Conservation (phyloP, 2,113 vertebrate species). For the Oreochromis niloticus region DNA sequence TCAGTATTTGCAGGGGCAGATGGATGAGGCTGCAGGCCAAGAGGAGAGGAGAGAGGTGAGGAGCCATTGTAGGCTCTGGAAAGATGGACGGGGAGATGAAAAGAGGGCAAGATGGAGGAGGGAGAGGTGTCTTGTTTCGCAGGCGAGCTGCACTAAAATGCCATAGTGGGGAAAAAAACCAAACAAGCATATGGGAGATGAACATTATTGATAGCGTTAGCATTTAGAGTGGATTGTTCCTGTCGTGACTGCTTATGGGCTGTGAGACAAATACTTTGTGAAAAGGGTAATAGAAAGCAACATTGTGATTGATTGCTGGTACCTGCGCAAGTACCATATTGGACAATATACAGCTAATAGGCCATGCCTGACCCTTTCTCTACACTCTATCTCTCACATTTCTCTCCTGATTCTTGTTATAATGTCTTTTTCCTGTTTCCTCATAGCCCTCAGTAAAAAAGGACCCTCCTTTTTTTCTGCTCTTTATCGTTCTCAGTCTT, state of each 20-base stretch:
- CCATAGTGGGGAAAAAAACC: neutral
- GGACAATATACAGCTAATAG: neutral
- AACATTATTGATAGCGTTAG: slow-evolving; percentile 5
- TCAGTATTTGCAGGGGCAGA: slow-evolving; percentile 16
- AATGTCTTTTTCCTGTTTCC: neutral
- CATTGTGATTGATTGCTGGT: neutral
- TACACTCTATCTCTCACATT: neutral
- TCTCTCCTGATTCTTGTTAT: neutral
- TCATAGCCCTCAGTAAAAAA: neutral
- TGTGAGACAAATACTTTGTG: slow-evolving; percentile 4
- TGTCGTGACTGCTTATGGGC: neutral
- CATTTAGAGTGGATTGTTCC: slow-evolving; percentile 30
- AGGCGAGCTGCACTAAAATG: neutral
- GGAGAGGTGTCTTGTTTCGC: slow-evolving; percentile 24
- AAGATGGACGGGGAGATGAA: slow-evolving; percentile 19
- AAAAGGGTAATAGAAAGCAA: slow-evolving; percentile 18
- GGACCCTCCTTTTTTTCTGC: neutral
- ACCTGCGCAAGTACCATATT: neutral
- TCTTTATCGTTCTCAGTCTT: neutral
- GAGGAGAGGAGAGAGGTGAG: slow-evolving; percentile 17
- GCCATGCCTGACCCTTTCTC: neutral
- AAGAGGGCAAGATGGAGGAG: slow-evolving; percentile 11
- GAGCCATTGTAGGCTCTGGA: neutral
- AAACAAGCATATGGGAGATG: neutral
- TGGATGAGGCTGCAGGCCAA: slow-evolving; percentile 18